phyloP scores from a whole-genome alignment of 1,140 invertebrate species.

The Megalonaias nervosa region DNA sequence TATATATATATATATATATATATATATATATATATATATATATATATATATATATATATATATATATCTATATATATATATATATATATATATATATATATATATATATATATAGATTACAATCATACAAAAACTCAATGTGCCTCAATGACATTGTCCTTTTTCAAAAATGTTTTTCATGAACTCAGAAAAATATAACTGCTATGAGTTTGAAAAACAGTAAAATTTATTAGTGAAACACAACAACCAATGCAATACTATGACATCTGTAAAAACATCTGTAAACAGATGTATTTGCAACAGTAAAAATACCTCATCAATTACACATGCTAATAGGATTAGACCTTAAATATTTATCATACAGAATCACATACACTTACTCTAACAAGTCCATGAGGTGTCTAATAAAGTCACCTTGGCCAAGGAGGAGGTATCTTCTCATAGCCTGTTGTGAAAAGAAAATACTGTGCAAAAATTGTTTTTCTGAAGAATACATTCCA shows the following conservation, averaged over 20 bases:
- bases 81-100: too few species aligned
- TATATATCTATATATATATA: too few species aligned
- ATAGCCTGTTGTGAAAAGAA: conserved; percentile 77
- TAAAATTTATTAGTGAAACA: background rate
- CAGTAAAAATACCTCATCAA: background rate
- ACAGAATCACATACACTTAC: conserved; percentile 75
- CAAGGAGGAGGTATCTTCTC: conserved; percentile 90
- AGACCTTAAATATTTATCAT: background rate
- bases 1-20: too few species aligned
- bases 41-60: too few species aligned
- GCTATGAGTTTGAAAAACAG: background rate
- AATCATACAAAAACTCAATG: too few species aligned
- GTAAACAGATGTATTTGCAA: background rate
- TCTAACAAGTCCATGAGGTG: conserved; percentile 92
- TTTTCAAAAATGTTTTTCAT: background rate
- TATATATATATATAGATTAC: too few species aligned
- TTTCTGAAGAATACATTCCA: too few species aligned
- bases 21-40: conserved; percentile 6
- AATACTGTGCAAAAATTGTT: background rate
- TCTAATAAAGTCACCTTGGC: conserved; percentile 96
- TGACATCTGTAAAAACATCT: background rate
- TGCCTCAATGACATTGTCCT: background rate
- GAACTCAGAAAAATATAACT: background rate
- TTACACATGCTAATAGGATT: background rate
- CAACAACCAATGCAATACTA: background rate